Base-by-base conservation (phyloP, 2,888 invertebrate genomes). In the Parapristionchus giblindavisi region DNA sequence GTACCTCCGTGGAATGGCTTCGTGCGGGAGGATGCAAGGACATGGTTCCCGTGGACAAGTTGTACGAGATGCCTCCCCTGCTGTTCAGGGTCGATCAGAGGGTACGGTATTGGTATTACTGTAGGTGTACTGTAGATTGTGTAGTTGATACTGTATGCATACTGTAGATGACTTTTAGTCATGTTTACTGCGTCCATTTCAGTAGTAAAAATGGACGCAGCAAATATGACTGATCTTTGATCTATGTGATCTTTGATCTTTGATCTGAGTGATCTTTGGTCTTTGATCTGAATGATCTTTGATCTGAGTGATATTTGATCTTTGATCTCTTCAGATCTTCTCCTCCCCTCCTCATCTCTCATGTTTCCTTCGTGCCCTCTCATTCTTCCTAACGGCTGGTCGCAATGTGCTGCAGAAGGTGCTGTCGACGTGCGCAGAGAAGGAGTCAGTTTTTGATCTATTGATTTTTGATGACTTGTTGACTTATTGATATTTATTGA, bases 311-410 rank as follows among this genome's bases (percentile, higher is more conserved):
- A n/a, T n/a, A n/a, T n/a, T n/a, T n/a, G n/a, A n/a, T n/a, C n/a
- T n/a, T n/a, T n/a, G n/a, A n/a, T 34, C 34, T 34, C 60, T 54
- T n/a, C 60, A 72, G 72, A n/a, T 72, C 21, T 72, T 72, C 72
- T 43, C 72, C 1, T 72, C 72, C 21, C 60, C 72, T 32, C 21
- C 43, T 43, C 72, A 72, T 48, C 51, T 72, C 11, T 29, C 56
- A 21, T 60, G 58, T 48, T 72, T 72, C 72, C 72, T 74, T 29
- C 48, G 43, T 63, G 74, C 74, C 36, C 74, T 74, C n/a, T 51
- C 51, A 11, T 74, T 74, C 74, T 74, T 74, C 58, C 36, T 52
- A 1, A 29, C 48, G n/a, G 74, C 74, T 21, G 74, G 61, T 5
- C 43, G 52, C 38, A 63, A 61, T 3, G 17, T 5, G n/a, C 11